Evolutionary conservation across 2,113 vertebrate genomes (phyloP).

Genomic region (Spermophilus dauricus): DNA sequence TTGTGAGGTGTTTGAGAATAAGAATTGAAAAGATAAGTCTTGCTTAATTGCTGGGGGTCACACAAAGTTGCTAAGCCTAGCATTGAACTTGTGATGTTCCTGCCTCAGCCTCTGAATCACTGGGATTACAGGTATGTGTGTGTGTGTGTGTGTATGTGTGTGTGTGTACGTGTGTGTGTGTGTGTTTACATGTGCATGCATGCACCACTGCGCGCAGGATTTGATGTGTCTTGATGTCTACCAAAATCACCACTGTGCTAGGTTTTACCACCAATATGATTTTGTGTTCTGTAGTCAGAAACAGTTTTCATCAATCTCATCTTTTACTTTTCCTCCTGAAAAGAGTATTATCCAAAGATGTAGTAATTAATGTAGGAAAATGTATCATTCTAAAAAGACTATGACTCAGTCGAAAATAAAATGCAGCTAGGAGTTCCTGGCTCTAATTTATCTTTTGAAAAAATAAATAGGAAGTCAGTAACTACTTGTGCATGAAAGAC

Average conservation of each 20-base stretch:
- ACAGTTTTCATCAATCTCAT: not conserved
- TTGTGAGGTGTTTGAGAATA: not conserved
- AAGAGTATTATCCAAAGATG: constrained; percentile 12
- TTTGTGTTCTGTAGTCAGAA: not conserved
- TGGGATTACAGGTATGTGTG: too few relatives aligned
- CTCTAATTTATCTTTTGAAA: constrained; percentile 66
- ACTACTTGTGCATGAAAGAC: constrained; percentile 78
- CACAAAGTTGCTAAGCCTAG: too few relatives aligned
- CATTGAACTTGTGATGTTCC: too few relatives aligned
- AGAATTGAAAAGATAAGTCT: not conserved
- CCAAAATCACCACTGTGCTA: not conserved
- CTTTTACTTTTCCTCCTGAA: not conserved
- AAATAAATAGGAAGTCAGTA: constrained; percentile 72
- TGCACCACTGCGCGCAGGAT: too few relatives aligned
- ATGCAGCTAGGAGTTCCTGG: constrained; percentile 1
- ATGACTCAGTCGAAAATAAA: constrained; percentile 29
- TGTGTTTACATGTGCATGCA: too few relatives aligned
- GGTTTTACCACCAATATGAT: not conserved
- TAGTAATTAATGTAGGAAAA: constrained; percentile 37
- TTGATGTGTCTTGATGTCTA: not conserved
- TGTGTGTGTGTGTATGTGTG: too few relatives aligned
- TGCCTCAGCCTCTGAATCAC: too few relatives aligned
- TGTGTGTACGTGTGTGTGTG: too few relatives aligned
- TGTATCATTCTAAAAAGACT: not conserved
- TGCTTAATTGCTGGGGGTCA: too few relatives aligned